Evolutionary conservation across 2,888 invertebrate species (phyloP).

Genomic region (Troilus luridus): DNA sequence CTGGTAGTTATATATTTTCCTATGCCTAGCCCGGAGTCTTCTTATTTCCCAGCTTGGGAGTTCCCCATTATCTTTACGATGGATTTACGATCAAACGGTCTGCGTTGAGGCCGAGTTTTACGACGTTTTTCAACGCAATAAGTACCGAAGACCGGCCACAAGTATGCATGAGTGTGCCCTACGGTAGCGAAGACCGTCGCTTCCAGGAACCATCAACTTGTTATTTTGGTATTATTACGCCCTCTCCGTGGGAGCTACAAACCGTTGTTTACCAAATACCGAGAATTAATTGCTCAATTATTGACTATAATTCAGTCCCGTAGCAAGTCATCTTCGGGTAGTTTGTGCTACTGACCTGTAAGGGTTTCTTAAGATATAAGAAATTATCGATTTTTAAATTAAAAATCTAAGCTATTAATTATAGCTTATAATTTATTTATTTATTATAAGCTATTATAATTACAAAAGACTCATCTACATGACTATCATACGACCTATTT

Average conservation of each 20-base stretch:
- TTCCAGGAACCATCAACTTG: constrained; percentile 14
- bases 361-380: too few species aligned
- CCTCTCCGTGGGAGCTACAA: neutral
- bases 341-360: neutral
- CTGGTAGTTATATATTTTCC: constrained; percentile 30
- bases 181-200: neutral
- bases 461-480: too few species aligned
- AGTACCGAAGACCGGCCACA: neutral
- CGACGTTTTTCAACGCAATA: constrained; percentile 53
- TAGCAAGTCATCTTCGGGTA: neutral
- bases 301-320: neutral
- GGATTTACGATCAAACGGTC: constrained; percentile 50
- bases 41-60: constrained; percentile 41
- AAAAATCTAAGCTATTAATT: too few species aligned
- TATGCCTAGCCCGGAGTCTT: neutral
- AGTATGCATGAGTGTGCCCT: neutral
- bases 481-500: too few species aligned
- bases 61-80: constrained; percentile 56
- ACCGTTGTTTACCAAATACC: neutral
- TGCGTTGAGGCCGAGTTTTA: constrained; percentile 28
- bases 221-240: neutral
- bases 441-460: too few species aligned
- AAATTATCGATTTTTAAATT: too few species aligned
- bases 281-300: neutral
- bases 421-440: too few species aligned